Evolutionary conservation across 2,888 invertebrate species (phyloP).

Genomic region (Pemphredon lugubris): DNA sequence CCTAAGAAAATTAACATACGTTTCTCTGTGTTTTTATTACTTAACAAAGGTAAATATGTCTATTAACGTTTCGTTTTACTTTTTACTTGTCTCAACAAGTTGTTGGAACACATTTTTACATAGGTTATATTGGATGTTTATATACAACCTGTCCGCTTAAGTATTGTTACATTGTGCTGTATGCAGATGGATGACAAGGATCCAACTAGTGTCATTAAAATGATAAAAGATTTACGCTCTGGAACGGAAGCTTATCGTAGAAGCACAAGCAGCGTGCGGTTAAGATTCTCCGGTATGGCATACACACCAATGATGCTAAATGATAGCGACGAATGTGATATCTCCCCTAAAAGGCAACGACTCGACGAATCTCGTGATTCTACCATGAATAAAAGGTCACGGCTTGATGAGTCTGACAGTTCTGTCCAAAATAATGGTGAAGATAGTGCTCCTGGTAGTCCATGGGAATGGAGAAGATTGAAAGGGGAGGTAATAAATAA

Average conservation of each 20-base stretch:
- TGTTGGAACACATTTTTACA: no score
- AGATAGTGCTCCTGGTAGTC: constrained; percentile 68
- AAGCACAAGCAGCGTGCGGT: constrained; percentile 57
- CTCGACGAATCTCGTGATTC: constrained; percentile 65
- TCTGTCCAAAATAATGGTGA: no score
- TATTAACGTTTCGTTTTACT: no score
- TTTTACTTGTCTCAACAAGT: no score
- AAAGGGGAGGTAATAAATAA: constrained; percentile 72
- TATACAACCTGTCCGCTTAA: no score
- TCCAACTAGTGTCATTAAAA: constrained; percentile 77
- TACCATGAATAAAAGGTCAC: constrained; percentile 44
- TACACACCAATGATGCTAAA: constrained; percentile 29
- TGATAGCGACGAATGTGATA: constrained; percentile 49
- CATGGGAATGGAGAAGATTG: constrained; percentile 78
- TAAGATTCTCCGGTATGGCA: constrained; percentile 65
- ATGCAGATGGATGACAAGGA: constrained; percentile 77
- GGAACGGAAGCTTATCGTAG: constrained; percentile 66
- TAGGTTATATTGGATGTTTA: no score
- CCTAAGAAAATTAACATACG: no score
- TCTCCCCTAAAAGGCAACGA: constrained; percentile 70
- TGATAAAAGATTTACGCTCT: constrained; percentile 77
- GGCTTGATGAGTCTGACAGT: no score
- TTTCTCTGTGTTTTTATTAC: no score
- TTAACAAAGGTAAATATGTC: no score
- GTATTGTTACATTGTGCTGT: no score